Percentiles rank a stretch among this genome's conserved stretches.
Evolutionary conservation across 1,140 invertebrate species (phyloP).

Genomic region (Apocrypta bakeri): DNA sequence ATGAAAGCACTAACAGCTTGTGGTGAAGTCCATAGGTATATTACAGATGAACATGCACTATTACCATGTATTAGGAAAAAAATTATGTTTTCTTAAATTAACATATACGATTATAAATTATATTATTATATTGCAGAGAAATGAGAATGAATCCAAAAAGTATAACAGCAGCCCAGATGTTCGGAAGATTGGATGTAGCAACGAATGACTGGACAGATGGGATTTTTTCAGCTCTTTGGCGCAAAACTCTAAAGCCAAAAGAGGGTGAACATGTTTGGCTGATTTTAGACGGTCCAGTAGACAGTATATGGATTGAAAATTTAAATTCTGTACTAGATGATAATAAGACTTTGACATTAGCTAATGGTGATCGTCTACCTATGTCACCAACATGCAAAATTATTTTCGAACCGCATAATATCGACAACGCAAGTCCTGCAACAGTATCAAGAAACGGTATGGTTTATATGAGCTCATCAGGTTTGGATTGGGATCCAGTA

Average conservation of each 20-base stretch:
- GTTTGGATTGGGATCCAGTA: slow-evolving; percentile 91
- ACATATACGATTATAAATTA: not conserved
- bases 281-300: slow-evolving; percentile 95
- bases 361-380: slow-evolving; percentile 93
- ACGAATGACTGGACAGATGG: slow-evolving; percentile 99
- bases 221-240: slow-evolving; percentile 97
- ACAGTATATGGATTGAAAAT: slow-evolving; percentile 98
- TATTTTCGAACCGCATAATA: slow-evolving; percentile 97
- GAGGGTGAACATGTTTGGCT: slow-evolving; percentile 93
- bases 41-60: not conserved
- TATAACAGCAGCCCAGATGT: slow-evolving; percentile 98
- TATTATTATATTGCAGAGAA: slow-evolving; percentile 78
- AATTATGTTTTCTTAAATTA: not conserved
- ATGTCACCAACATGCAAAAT: slow-evolving; percentile 96
- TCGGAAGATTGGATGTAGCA: slow-evolving; percentile 94
- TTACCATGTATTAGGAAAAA: not conserved
- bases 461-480: slow-evolving; percentile 98
- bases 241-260: slow-evolving; percentile 93
- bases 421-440: slow-evolving; percentile 96
- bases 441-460: slow-evolving; percentile 97
- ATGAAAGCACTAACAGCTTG: slow-evolving; percentile 93
- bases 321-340: slow-evolving; percentile 97
- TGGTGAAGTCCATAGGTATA: slow-evolving; percentile 86
- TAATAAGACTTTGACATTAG: slow-evolving; percentile 94
- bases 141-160: slow-evolving; percentile 99